Base-by-base conservation (phyloP, 2,113 vertebrate species). In the Seriola dumerili region DNA sequence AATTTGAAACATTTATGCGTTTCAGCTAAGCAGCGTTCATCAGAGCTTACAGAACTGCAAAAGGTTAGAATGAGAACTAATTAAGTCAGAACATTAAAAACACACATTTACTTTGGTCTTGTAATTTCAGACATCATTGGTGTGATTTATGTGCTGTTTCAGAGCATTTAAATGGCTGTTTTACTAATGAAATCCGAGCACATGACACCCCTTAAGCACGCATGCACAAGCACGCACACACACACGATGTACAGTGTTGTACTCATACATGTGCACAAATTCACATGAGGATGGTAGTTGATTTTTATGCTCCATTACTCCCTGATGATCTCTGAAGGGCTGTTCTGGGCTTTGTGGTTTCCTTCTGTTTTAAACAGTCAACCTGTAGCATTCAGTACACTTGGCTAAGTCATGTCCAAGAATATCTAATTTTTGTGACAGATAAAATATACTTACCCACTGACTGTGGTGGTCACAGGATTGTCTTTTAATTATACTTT, bases 71-170 rank as follows among this genome's bases (percentile, higher is more conserved):
- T 29, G 36, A 75, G 73, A 90, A 68, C 87, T 91, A 92, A 93
- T 92, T 91, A 91, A 88, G 86, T 88, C 57, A n/a, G 72, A 89
- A 42, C 79, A 83, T 92, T 88, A 88, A 82, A 91, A 88, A 78
- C 68, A 58, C 84, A 80, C 88, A 85, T 88, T 90, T 85, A 81
- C 84, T 84, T 66, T 85, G 42, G 72, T 81, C 88, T 84, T 81
- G 83, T 81, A 80, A 83, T 91, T 91, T 88, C 83, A 89, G 85
- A 90, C 85, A 91, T 88, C 86, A 87, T 85, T 92, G 84, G 76
- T 79, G 78, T 84, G 68, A 91, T 85, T 89, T 87, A 87, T 88
- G 69, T 57, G 75, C 61, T 0, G 67, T 83, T 78, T 85, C 63
- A 71, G 66, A n/a, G 34, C 80, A 76, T 73, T 87, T 83, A 73